Evolutionary conservation across 2,113 vertebrate species (phyloP).

Genomic region (Meleagris gallopavo): DNA sequence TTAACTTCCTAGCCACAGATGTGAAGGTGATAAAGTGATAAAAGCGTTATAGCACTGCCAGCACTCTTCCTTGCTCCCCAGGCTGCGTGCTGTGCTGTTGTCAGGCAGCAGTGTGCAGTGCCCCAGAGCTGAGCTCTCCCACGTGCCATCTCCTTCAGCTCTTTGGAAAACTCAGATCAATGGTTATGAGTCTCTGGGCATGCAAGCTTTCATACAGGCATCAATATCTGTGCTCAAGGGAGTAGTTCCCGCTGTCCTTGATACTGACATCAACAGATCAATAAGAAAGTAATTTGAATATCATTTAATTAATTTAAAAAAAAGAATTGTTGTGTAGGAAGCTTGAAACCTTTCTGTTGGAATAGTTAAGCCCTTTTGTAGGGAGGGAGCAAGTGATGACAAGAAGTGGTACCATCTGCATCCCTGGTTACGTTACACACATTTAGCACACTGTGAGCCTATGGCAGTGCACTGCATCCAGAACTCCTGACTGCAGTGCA

Average conservation of each 20-base stretch:
- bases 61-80: constrained; percentile 37
- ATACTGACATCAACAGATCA: neutral
- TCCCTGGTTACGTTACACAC: neutral
- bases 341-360: neutral
- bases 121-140: neutral
- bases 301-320: neutral
- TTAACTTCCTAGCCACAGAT: constrained; percentile 72
- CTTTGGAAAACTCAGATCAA: neutral
- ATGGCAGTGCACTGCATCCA: too few relatives aligned
- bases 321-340: neutral
- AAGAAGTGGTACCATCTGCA: neutral
- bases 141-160: neutral
- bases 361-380: neutral
- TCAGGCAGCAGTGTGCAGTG: neutral
- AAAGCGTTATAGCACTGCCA: constrained; percentile 63
- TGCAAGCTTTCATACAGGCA: neutral
- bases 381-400: neutral
- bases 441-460: neutral
- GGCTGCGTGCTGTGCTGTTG: neutral
- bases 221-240: neutral
- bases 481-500: too few relatives aligned
- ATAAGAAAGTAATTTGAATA: neutral
- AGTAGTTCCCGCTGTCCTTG: neutral
- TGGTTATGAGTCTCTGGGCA: neutral
- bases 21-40: constrained; percentile 70